A percentile compares a stretch with the other conserved stretches of the same genome.
These are phyloP conservation scores for Chloroclystis v-ata DNA, from an alignment of 2,888 invertebrate genomes.

Conservation along the genomic window DNA sequence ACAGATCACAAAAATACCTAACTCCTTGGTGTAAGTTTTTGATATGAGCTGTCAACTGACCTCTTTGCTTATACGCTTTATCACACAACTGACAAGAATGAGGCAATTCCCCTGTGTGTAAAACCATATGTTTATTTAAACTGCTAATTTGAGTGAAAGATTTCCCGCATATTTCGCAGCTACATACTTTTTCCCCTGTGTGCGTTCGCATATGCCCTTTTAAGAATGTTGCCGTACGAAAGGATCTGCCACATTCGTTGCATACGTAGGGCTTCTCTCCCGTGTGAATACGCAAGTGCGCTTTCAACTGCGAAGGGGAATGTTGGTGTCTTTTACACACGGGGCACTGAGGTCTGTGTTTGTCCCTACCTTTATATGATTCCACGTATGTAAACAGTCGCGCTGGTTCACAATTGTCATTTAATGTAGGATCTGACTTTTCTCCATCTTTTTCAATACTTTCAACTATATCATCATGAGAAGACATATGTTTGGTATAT, in stretches of 20 bases:
- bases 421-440: neutral
- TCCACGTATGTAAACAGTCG: neutral
- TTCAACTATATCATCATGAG: neutral
- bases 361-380: neutral
- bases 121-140: constrained; percentile 1
- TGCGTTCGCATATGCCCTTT: neutral
- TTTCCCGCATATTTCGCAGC: constrained; percentile 1
- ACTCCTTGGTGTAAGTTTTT: constrained; percentile 1
- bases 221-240: neutral
- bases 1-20: neutral
- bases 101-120: constrained; percentile 1
- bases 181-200: constrained; percentile 5
- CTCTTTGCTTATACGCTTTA: constrained; percentile 4
- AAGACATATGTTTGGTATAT: neutral
- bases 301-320: neutral
- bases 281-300: constrained; percentile 6
- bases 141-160: neutral
- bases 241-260: neutral
- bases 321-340: constrained; percentile 3
- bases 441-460: neutral
- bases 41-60: neutral
- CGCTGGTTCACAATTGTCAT: neutral
- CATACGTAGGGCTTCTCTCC: constrained; percentile 4
- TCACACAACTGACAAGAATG: neutral
- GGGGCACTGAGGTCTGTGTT: neutral